A percentile compares a stretch with the other conserved stretches of the same genome.
phyloP scores from a whole-genome alignment of 2,113 vertebrate species.

The Leiothrix lutea region DNA sequence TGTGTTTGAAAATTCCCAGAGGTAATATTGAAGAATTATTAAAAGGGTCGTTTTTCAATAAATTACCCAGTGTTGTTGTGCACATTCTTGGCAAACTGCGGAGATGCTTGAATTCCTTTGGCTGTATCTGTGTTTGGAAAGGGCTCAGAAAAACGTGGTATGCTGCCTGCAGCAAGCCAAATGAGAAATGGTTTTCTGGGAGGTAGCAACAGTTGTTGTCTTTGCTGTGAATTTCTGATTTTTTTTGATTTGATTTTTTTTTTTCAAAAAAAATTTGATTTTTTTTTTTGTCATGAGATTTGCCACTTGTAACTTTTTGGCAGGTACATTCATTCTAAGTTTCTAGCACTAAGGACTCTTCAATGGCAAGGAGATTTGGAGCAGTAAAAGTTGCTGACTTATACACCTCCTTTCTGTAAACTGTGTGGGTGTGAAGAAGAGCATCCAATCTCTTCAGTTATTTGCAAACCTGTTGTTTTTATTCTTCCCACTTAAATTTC shows the following conservation, averaged over 20 bases:
- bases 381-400: neutral
- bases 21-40: slow-evolving; percentile 8
- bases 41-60: neutral
- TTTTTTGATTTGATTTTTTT: neutral
- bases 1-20: slow-evolving; percentile 8
- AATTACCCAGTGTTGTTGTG: neutral
- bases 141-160: neutral
- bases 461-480: neutral
- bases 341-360: neutral
- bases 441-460: neutral
- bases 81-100: neutral
- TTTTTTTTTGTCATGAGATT: neutral
- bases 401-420: neutral
- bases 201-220: neutral
- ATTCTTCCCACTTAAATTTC: neutral
- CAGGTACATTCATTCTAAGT: neutral
- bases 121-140: neutral
- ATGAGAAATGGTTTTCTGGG: neutral
- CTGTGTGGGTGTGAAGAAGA: neutral
- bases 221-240: neutral
- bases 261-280: too few species aligned
- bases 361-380: neutral
- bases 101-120: neutral
- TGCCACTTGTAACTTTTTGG: neutral
- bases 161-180: neutral